These are phyloP conservation scores for Caracal caracal DNA, from an alignment of 2,113 vertebrate species.

Conservation along the genomic window DNA sequence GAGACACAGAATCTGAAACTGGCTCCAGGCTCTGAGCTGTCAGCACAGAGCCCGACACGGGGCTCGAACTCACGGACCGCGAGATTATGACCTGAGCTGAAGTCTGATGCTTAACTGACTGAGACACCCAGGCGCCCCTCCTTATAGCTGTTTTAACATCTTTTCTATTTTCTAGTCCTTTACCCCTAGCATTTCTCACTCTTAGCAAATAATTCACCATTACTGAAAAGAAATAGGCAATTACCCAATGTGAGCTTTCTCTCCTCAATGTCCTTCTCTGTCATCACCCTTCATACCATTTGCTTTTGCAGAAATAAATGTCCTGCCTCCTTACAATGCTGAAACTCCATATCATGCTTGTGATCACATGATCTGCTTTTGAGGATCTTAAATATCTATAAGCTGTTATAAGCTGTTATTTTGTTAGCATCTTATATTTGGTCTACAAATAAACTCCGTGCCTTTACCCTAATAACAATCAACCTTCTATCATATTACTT, in stretches of 20 bases:
- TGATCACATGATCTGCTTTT: not conserved
- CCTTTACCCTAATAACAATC: not conserved
- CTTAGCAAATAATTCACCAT: slow-evolving; percentile 3
- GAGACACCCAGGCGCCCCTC: no score
- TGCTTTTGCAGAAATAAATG: not conserved
- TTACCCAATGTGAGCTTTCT: not conserved
- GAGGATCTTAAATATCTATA: not conserved
- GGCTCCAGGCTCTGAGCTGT: no score
- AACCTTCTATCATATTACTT: not conserved
- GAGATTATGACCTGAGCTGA: no score
- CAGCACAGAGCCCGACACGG: no score
- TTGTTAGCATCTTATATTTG: not conserved
- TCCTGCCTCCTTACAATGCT: not conserved
- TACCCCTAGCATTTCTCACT: not conserved
- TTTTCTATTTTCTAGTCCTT: not conserved
- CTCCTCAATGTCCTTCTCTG: not conserved
- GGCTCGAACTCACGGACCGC: no score
- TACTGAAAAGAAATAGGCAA: not conserved
- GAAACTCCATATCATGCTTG: not conserved
- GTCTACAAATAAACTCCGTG: not conserved
- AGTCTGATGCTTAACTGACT: no score
- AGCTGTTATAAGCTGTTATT: not conserved
- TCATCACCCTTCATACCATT: not conserved
- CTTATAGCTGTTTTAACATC: slow-evolving; percentile 3
- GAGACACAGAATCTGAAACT: no score